Percentiles rank a stretch among this genome's conserved stretches.
Evolutionary conservation across 30 jellyfish, hydroid and myxozoan genomes (phyloP).

Genomic region (Hydra vulgaris): DNA sequence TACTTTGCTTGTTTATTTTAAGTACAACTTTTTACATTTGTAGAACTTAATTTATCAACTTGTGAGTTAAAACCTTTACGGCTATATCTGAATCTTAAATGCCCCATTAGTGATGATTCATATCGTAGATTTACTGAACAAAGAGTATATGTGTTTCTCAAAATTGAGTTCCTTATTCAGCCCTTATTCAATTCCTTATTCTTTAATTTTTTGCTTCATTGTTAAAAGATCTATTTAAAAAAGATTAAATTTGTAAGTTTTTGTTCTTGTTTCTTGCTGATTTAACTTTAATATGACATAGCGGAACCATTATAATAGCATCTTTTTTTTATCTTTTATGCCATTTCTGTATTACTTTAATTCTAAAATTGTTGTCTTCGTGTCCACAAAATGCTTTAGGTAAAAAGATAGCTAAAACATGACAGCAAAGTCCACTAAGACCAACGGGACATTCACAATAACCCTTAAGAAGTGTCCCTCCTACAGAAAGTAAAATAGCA

Average conservation of each 20-base stretch:
- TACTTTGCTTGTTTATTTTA: not conserved
- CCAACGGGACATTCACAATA: no score
- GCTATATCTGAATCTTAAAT: not conserved
- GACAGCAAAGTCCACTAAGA: not conserved
- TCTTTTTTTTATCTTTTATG: not conserved
- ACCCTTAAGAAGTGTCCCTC: no score
- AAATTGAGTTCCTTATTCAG: not conserved
- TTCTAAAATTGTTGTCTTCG: not conserved
- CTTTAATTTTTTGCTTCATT: not conserved
- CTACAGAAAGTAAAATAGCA: no score
- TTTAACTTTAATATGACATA: not conserved
- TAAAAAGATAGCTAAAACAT: not conserved
- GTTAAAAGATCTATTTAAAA: not conserved
- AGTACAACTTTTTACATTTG: not conserved
- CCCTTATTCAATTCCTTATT: no score
- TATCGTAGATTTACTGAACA: not conserved
- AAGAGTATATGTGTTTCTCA: not conserved
- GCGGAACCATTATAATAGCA: not conserved
- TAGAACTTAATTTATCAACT: not conserved
- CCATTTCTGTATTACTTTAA: not conserved
- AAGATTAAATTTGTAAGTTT: not conserved
- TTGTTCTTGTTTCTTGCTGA: not conserved
- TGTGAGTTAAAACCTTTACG: not conserved
- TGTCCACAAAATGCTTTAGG: not conserved
- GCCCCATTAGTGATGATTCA: constrained; percentile 10